Evolutionary conservation across 2,888 invertebrate genomes (phyloP).

Genomic region (Antheraea yamamai): DNA sequence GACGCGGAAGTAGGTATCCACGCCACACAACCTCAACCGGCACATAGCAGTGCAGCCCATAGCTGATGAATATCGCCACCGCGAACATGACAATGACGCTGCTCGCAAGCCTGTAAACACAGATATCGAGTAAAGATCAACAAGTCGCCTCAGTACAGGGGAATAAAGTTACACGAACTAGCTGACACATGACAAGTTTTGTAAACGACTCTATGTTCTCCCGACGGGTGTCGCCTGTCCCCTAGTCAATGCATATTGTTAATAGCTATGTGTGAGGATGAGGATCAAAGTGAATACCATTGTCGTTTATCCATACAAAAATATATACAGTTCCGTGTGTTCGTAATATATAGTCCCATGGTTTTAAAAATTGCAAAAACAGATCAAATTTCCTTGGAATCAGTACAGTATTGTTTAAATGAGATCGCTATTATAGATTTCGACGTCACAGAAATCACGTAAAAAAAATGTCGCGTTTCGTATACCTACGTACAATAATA

Average conservation of each 20-base stretch:
- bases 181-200: background rate
- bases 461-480: too few relatives aligned
- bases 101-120: conserved; percentile 82
- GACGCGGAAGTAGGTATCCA: conserved; percentile 80
- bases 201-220: background rate
- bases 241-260: background rate
- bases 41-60: conserved; percentile 96
- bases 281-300: too few relatives aligned
- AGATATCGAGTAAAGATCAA: background rate
- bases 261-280: too few relatives aligned
- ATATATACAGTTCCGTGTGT: too few relatives aligned
- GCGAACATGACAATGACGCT: conserved; percentile 87
- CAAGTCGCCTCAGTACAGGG: background rate
- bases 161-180: background rate
- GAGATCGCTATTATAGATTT: too few relatives aligned
- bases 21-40: conserved; percentile 97
- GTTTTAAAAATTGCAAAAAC: too few relatives aligned
- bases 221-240: background rate
- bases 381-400: too few relatives aligned
- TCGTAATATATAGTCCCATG: too few relatives aligned
- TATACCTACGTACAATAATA: too few relatives aligned
- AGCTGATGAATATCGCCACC: conserved; percentile 93
- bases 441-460: too few relatives aligned
- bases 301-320: too few relatives aligned
- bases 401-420: too few relatives aligned